These are phyloP conservation scores for Cryptus armator DNA, from an alignment of 2,888 invertebrate genomes.

Conservation along the genomic window DNA sequence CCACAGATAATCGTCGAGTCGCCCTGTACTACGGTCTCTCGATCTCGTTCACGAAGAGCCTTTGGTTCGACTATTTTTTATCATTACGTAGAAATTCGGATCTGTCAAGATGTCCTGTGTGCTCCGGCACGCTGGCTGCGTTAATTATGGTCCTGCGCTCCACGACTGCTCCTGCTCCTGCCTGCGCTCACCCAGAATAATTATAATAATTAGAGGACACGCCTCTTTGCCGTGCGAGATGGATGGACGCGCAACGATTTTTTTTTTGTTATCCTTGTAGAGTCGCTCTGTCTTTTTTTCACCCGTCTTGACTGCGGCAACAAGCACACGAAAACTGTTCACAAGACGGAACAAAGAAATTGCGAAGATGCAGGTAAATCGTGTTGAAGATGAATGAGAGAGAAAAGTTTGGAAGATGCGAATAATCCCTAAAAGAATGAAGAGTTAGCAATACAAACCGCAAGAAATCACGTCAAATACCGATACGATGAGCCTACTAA, in stretches of 20 bases:
- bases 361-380: conserved; percentile 39
- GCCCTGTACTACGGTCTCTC: conserved; percentile 10
- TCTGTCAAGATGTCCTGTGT: conserved; percentile 84
- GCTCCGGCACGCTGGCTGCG: conserved; percentile 74
- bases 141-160: conserved; percentile 83
- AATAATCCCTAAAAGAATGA: conserved; percentile 35
- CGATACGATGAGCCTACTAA: conserved; percentile 24
- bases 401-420: not conserved
- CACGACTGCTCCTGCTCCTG: conserved; percentile 60
- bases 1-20: conserved; percentile 52
- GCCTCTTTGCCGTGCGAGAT: conserved; percentile 79
- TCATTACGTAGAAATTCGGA: conserved; percentile 83
- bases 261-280: conserved; percentile 37
- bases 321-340: conserved; percentile 44
- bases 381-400: conserved; percentile 16
- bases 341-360: conserved; percentile 49
- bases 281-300: conserved; percentile 35
- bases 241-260: conserved; percentile 77
- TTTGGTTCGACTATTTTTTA: conserved; percentile 77
- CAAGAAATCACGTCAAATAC: conserved; percentile 6
- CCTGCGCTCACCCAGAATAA: conserved; percentile 80
- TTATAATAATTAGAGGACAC: conserved; percentile 84
- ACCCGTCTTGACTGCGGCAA: conserved; percentile 15
- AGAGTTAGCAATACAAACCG: conserved; percentile 24
- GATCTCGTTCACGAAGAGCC: conserved; percentile 8